Conservation (phyloP, 1,140 invertebrate genomes). For the Dufourea novaeangliae region DNA sequence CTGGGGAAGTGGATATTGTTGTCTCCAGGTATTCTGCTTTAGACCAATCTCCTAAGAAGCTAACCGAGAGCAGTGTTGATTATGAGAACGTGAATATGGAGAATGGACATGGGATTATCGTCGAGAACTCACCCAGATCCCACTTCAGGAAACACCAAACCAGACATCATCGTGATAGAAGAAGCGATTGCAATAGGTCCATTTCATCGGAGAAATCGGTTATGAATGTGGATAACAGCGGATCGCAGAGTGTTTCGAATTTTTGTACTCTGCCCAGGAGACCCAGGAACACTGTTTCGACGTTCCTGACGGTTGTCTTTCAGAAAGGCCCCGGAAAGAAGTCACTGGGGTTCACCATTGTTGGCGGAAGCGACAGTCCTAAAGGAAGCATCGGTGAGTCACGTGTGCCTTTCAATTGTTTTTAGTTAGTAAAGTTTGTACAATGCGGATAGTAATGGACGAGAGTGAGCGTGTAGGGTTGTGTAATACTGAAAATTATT, state of each 20-base stretch:
- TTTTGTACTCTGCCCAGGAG: conserved; percentile 87
- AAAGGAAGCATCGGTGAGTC: conserved; percentile 89
- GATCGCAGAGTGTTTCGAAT: conserved; percentile 82
- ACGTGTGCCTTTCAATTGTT: not conserved
- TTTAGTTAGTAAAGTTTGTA: not conserved
- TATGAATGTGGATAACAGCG: conserved; percentile 57
- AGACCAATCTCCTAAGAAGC: conserved; percentile 75
- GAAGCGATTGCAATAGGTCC: conserved; percentile 71
- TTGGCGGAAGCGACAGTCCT: conserved; percentile 94
- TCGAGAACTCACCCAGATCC: conserved; percentile 78
- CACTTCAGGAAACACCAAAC: conserved; percentile 77
- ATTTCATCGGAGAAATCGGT: conserved; percentile 68
- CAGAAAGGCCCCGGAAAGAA: conserved; percentile 92
- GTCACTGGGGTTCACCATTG: conserved; percentile 94
- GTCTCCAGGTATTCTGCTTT: conserved; percentile 81
- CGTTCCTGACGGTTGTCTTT: conserved; percentile 89
- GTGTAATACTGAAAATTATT: too few relatives aligned
- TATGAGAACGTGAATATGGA: conserved; percentile 85
- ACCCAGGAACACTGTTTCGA: conserved; percentile 85
- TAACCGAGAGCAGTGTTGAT: conserved; percentile 87
- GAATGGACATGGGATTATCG: conserved; percentile 79
- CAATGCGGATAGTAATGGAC: not conserved
- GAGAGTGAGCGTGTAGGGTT: too few relatives aligned
- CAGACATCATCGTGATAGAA: conserved; percentile 65
- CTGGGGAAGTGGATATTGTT: conserved; percentile 89